phyloP scores from a whole-genome alignment of 1,140 invertebrate genomes.

The Halesus radiatus region DNA sequence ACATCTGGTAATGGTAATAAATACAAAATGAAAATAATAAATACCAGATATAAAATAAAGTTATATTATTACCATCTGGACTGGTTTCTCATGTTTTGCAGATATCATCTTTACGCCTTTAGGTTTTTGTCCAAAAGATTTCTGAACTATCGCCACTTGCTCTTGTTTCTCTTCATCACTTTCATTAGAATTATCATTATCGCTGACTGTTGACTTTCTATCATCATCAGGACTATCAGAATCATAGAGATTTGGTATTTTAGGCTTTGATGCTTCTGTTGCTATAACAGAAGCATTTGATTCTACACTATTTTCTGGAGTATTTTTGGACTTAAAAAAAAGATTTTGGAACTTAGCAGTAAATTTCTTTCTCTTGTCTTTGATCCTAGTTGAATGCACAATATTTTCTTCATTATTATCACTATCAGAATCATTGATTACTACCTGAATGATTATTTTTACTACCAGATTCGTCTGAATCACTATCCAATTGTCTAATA shows the following conservation, averaged over 20 bases:
- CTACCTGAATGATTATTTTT: neutral
- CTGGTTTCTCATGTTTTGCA: slow-evolving; percentile 2
- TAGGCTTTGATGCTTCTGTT: slow-evolving; percentile 1
- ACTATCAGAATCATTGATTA: slow-evolving; percentile 17
- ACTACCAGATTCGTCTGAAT: slow-evolving; percentile 28
- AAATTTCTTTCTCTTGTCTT: slow-evolving; percentile 43
- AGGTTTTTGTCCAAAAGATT: neutral
- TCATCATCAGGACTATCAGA: slow-evolving; percentile 51
- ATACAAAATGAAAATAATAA: too few species aligned
- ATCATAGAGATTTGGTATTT: slow-evolving; percentile 46
- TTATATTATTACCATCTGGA: slow-evolving; percentile 8
- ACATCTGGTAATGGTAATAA: too few species aligned
- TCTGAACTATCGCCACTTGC: neutral
- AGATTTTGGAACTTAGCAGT: slow-evolving; percentile 47
- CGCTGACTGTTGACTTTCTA: neutral
- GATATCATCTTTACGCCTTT: neutral
- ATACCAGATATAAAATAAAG: too few species aligned
- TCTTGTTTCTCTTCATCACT: neutral
- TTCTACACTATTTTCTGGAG: slow-evolving; percentile 14
- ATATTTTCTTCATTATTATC: slow-evolving; percentile 24
- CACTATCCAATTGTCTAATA: neutral
- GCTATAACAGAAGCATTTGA: neutral
- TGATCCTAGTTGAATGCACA: slow-evolving; percentile 42
- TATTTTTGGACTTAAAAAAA: slow-evolving; percentile 37
- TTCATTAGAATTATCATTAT: slow-evolving; percentile 6